These are phyloP conservation scores for Urocynchramus pylzowi DNA, from an alignment of 2,113 vertebrate genomes.

Conservation along the genomic window DNA sequence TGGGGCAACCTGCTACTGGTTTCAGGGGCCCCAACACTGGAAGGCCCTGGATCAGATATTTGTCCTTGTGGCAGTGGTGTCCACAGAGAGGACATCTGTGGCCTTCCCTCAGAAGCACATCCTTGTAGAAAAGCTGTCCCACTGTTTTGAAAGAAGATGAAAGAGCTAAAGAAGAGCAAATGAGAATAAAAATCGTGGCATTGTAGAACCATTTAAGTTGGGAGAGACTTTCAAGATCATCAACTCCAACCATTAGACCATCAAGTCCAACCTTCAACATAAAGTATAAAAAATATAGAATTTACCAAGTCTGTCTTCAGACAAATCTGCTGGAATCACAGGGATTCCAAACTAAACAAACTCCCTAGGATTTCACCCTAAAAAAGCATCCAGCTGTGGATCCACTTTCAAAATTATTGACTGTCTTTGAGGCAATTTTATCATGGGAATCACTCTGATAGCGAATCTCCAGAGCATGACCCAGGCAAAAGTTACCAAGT, in stretches of 20 bases:
- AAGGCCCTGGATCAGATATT: neutral
- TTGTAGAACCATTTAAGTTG: neutral
- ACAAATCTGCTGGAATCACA: neutral
- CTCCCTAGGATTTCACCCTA: neutral
- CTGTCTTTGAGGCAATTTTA: neutral
- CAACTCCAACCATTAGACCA: fast-evolving
- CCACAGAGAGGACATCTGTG: neutral
- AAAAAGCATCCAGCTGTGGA: neutral
- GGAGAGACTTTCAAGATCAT: neutral
- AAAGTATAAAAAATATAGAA: neutral
- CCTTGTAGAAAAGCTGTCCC: neutral
- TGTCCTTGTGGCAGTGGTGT: neutral
- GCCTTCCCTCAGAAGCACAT: neutral
- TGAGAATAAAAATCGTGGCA: neutral
- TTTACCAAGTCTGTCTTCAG: neutral
- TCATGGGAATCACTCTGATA: neutral
- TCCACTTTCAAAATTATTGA: neutral
- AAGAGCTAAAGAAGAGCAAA: neutral
- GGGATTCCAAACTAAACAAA: neutral
- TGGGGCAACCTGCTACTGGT: neutral
- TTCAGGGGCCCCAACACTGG: neutral
- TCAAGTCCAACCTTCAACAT: neutral
- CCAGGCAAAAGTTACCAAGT: neutral
- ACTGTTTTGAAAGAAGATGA: neutral
- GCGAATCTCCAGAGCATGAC: neutral